Base-by-base conservation (phyloP, 2,797 vertebrate genomes). In the Cyprinodon diabolis region DNA sequence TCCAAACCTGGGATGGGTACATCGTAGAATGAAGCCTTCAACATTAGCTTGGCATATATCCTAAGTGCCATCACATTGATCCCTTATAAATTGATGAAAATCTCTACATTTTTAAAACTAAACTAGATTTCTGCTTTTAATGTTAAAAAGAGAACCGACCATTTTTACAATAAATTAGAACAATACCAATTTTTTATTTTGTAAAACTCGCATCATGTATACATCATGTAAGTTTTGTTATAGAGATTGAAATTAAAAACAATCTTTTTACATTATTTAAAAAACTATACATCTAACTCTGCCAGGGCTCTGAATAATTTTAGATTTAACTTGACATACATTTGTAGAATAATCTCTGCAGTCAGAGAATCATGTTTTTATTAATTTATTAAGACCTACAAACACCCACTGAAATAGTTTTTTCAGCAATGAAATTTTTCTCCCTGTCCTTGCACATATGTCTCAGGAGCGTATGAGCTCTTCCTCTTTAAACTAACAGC, bases 401-500 rank as follows among this genome's bases (percentile, higher is more conserved):
- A 12, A 0, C 66, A 7, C 66, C 65, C 69, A 72, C 65, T 45
- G 65, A 80, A 78, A 82, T 58, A 49, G 17, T 1, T 40, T 74
- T 30, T 69, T 79, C 25, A 54, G 68, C 40, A 43, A 43, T 74
- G 75, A 15, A 81, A 75, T 73, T 68, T 25, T 82, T 19, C 72
- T 76, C 67, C 6, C 68, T 56, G 40, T 54, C 75, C 52, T 77
- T 72, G 75, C 25, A 60, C 51, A 75, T 21, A 48, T 7, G 79
- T 85, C 82, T 43, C 23, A 15, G 76, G 80, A 86, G 57, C 68
- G 65, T 35, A 75, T 21, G 52, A 71, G 78, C 75, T 69, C 74
- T 72, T 69, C 81, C 11, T 71, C 79, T 72, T 75, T 62, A 52
- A 68, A 83, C 80, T 66, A 82, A 76, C 84, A 76, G 86, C 65